These are phyloP conservation scores for Actinia equina DNA, from an alignment of 64 coral and sea anemone genomes.

Conservation along the genomic window DNA sequence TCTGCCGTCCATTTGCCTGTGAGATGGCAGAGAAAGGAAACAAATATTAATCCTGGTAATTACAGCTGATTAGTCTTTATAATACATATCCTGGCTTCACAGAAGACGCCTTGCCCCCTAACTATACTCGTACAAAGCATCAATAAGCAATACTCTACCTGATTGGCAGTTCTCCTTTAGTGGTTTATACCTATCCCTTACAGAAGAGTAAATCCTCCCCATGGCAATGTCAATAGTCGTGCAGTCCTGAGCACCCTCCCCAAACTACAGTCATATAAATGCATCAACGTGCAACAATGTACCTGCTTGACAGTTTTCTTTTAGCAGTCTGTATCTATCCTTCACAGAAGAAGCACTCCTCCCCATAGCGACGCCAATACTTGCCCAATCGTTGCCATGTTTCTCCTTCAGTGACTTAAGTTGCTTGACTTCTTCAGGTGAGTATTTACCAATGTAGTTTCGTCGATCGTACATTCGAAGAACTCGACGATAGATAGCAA, in stretches of 20 bases:
- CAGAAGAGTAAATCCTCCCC: constrained; percentile 91
- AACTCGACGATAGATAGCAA: constrained; percentile 97
- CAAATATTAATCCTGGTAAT: too few species aligned
- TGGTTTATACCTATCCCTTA: constrained; percentile 85
- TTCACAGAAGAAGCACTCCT: constrained; percentile 98
- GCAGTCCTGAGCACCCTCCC: too few species aligned
- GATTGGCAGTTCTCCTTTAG: constrained; percentile 55
- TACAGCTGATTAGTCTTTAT: too few species aligned
- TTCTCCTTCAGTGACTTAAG: constrained; percentile 86
- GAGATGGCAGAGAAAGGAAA: too few species aligned
- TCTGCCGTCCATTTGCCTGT: constrained; percentile 90
- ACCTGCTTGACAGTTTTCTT: constrained; percentile 92
- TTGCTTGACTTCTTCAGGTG: constrained; percentile 81
- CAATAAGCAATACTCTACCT: not conserved
- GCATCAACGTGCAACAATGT: not conserved
- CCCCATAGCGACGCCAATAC: constrained; percentile 88
- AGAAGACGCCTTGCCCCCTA: too few species aligned
- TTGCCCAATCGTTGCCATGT: constrained; percentile 97
- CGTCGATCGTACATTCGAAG: constrained; percentile 91
- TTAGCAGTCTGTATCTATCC: constrained; percentile 86
- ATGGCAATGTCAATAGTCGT: constrained; percentile 81
- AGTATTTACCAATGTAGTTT: constrained; percentile 96
- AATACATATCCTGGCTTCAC: too few species aligned
- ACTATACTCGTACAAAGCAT: too few species aligned
- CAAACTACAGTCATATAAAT: too few species aligned